Percentiles rank a stretch among this genome's conserved stretches.
Conservation (phyloP, 2,113 vertebrate species). For the Murina feae region DNA sequence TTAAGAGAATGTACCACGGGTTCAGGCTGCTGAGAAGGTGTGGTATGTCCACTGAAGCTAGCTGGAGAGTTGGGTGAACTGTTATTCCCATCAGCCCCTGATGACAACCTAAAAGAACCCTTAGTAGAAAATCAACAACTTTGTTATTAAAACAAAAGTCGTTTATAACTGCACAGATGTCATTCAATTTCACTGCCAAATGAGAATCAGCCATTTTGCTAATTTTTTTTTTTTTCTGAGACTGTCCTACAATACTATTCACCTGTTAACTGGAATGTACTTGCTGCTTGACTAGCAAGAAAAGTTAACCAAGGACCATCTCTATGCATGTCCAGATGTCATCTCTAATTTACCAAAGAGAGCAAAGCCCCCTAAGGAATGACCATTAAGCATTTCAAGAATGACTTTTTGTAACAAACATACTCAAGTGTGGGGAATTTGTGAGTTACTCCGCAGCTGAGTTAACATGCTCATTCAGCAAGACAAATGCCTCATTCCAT, state of each 20-base stretch:
- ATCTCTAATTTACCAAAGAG: conserved; percentile 27
- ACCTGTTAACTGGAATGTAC: not conserved
- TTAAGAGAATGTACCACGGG: conserved; percentile 87
- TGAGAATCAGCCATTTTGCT: not conserved
- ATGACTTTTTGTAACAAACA: conserved; percentile 47
- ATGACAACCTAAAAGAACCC: conserved; percentile 84
- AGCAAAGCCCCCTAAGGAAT: conserved; percentile 8
- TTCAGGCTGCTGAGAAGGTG: conserved; percentile 84
- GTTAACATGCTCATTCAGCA: conserved; percentile 53
- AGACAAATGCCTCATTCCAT: conserved; percentile 16
- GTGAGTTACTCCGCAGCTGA: conserved; percentile 6
- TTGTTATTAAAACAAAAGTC: conserved; percentile 82
- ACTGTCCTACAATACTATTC: not conserved
- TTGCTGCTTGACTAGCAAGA: conserved; percentile 9
- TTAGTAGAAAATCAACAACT: conserved; percentile 85
- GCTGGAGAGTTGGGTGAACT: conserved; percentile 82
- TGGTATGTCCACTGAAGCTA: conserved; percentile 84
- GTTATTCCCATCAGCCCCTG: conserved; percentile 85
- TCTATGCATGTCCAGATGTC: not conserved
- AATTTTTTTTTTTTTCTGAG: not conserved
- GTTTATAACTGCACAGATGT: conserved; percentile 71
- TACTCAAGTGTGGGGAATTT: conserved; percentile 7
- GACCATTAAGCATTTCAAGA: conserved; percentile 44
- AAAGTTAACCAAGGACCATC: not conserved
- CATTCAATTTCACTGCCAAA: conserved; percentile 54